Evolutionary conservation across 2,888 invertebrate species (phyloP).

Genomic region (Onthophagus sagittarius): DNA sequence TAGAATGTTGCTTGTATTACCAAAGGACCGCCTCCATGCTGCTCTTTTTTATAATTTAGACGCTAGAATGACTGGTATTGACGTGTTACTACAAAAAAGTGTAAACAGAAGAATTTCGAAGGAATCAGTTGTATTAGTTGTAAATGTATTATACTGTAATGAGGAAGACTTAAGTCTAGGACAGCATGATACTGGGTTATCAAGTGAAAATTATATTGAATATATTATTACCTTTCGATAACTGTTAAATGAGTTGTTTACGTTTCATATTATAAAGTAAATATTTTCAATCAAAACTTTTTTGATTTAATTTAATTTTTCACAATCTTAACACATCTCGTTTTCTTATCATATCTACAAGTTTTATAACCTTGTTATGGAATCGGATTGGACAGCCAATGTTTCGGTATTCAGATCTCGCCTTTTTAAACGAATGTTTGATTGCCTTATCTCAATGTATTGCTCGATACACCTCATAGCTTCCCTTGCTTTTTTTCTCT

Average conservation of each 20-base stretch:
- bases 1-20: not conserved
- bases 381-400: no score
- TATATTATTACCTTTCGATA: not conserved
- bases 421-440: no score
- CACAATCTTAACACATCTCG: no score
- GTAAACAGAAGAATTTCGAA: not conserved
- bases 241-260: not conserved
- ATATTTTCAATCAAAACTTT: slow-evolving; percentile 4
- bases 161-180: not conserved
- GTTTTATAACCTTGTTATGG: no score
- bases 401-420: no score
- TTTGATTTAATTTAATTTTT: no score
- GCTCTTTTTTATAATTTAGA: not conserved
- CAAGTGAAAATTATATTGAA: not conserved
- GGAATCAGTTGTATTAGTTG: not conserved
- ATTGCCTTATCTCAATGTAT: no score
- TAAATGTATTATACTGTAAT: not conserved
- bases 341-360: no score
- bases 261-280: not conserved
- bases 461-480: no score
- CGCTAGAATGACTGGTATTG: not conserved
- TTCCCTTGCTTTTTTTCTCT: no score
- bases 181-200: not conserved
- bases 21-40: not conserved
- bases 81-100: not conserved